Base-by-base conservation (phyloP, 2,888 invertebrate genomes). In the Brenthis ino region DNA sequence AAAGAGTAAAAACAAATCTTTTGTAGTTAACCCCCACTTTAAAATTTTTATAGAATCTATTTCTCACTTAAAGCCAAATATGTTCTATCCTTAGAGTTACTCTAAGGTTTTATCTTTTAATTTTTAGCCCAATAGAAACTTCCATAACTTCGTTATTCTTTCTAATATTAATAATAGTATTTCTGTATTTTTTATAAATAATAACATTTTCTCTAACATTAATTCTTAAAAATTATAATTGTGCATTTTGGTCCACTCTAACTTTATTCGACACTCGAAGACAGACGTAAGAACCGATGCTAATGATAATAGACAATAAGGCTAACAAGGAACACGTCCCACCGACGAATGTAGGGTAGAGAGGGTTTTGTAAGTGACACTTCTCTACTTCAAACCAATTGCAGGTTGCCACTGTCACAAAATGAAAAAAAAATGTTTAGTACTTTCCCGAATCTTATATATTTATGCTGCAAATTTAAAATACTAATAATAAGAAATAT, bases 321-420 rank as follows among this genome's bases (percentile, higher is more conserved):
- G 70, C 70, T 0, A 78, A 48, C 14, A 56, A 58, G 0, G 72
- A 64, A 47, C 74, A 71, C 3, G 75, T 67, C 12, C 68, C 71
- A 4, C 74, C 76, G 6, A 77, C 57, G 2, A 68, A 14, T 20
- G 64, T 20, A 0, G 77, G 72, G 8, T 75, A 74, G 0, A 6
- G 4, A 0, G 64, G n/a, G 12, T 43, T 70, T 43, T 79, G 74
- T 11, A 79, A 55, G 13, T 77, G 77, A 63, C 79, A 80, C 14
- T 55, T 65, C 3, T 69, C 70, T 0, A 68, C 73, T 20, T 75
- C 72, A 28, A 43, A 71, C 79, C 79, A 78, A 8, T 70, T 12
- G 37, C 79, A 79, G 0, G 71, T 75, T 1, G 53, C 54, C 4
- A 65, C 79, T 79, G 73, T 12, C 54, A 63, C 14, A 28, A 51